A percentile compares a stretch with the other conserved stretches of the same genome.
phyloP scores from a whole-genome alignment of 2,113 vertebrate species.

The Ammodytes dubius region DNA sequence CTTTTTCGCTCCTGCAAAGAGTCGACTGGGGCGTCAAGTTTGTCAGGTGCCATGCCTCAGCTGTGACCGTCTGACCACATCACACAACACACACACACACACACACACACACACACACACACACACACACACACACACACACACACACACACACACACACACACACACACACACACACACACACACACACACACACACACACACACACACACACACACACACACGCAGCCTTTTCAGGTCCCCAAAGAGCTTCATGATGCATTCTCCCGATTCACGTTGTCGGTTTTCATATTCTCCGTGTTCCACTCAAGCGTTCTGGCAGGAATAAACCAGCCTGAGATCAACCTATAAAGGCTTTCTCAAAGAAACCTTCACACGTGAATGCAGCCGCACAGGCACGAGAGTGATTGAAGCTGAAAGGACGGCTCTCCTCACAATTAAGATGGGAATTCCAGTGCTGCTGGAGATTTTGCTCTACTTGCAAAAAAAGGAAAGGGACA shows the following conservation, averaged over 20 bases:
- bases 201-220: background rate
- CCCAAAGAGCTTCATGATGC: constrained; percentile 48
- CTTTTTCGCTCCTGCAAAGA: constrained; percentile 80
- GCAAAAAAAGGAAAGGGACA: constrained; percentile 17
- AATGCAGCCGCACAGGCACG: constrained; percentile 48
- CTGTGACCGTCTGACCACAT: constrained; percentile 73
- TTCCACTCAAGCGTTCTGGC: constrained; percentile 70
- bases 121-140: no score
- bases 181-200: no score
- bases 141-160: no score
- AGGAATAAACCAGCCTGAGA: constrained; percentile 17
- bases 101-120: no score
- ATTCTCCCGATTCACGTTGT: constrained; percentile 72
- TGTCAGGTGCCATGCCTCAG: constrained; percentile 84
- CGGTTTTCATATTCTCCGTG: constrained; percentile 68
- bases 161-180: no score
- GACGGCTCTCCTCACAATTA: constrained; percentile 34
- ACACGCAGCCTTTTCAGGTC: constrained; percentile 47
- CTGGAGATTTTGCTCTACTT: constrained; percentile 16
- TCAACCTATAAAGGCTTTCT: constrained; percentile 46
- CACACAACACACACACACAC: background rate
- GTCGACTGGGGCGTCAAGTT: constrained; percentile 81
- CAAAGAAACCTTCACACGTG: constrained; percentile 62
- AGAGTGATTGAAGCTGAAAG: constrained; percentile 61
- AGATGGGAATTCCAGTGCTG: constrained; percentile 27